These are phyloP conservation scores for Cryptops parisi DNA, from an alignment of 2,888 invertebrate genomes.

Conservation along the genomic window DNA sequence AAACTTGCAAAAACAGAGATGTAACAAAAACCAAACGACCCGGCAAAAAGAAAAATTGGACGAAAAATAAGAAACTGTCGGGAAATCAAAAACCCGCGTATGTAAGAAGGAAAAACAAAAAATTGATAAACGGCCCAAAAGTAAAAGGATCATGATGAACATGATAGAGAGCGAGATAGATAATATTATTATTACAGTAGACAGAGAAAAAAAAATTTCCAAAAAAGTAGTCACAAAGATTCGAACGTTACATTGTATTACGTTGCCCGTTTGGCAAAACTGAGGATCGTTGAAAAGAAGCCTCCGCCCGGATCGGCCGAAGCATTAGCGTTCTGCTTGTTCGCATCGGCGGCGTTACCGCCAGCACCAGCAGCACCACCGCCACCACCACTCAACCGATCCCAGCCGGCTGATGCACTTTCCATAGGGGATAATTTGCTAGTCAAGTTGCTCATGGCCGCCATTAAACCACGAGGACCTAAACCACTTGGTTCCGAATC, in stretches of 20 bases:
- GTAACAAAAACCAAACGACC: too few species aligned
- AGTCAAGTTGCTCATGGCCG: background rate
- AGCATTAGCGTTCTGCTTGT: background rate
- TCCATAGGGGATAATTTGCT: constrained; percentile 1
- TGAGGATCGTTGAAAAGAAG: background rate
- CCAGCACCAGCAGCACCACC: background rate
- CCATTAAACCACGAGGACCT: background rate
- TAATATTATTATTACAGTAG: too few species aligned
- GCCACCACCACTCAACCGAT: background rate
- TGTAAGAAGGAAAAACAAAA: too few species aligned
- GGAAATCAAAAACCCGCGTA: too few species aligned
- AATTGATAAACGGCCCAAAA: too few species aligned
- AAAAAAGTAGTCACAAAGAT: background rate
- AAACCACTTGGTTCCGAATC: background rate
- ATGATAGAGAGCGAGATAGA: too few species aligned
- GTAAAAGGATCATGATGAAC: too few species aligned
- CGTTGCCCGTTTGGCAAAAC: constrained; percentile 4
- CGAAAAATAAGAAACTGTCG: too few species aligned
- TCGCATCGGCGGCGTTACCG: background rate
- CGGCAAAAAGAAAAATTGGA: too few species aligned
- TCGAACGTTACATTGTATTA: background rate
- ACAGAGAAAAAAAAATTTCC: background rate
- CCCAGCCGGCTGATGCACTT: constrained; percentile 1
- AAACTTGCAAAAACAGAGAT: too few species aligned
- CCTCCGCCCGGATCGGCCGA: background rate